A percentile compares a stretch with the other conserved stretches of the same genome.
These are phyloP conservation scores for Sphaerodactylus townsendi DNA, from an alignment of 2,113 vertebrate genomes.

Conservation along the genomic window DNA sequence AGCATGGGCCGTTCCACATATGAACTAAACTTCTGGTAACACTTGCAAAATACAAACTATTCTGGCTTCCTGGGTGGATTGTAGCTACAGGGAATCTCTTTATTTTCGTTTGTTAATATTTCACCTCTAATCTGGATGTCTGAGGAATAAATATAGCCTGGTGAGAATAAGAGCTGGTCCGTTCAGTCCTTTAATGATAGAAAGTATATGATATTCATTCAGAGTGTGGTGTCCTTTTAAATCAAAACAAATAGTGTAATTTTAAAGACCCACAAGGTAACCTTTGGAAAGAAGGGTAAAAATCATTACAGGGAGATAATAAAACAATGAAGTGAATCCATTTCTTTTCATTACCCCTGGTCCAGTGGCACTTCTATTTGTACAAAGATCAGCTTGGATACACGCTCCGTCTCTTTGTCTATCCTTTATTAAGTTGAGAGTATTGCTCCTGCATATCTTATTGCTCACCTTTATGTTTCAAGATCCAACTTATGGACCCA, in stretches of 20 bases:
- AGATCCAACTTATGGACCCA: not conserved
- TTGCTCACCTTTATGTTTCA: not conserved
- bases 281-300: slow-evolving; percentile 21
- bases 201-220: not conserved
- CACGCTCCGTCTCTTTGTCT: not conserved
- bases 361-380: not conserved
- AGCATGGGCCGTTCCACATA: not conserved
- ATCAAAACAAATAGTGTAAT: slow-evolving; percentile 26
- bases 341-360: slow-evolving; percentile 9
- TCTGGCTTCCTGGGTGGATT: not conserved
- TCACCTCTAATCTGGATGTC: not conserved
- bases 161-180: not conserved
- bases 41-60: not conserved
- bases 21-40: not conserved
- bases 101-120: not conserved
- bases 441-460: not conserved
- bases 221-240: slow-evolving; percentile 5
- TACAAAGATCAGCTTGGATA: not conserved
- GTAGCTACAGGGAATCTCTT: not conserved
- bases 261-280: slow-evolving; percentile 5
- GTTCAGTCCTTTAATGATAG: not conserved
- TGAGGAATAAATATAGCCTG: not conserved
- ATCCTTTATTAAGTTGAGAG: not conserved
- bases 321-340: slow-evolving; percentile 13
- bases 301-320: slow-evolving; percentile 13